phyloP scores from a whole-genome alignment of 2,113 vertebrate species.

The Rhipidura dahli region DNA sequence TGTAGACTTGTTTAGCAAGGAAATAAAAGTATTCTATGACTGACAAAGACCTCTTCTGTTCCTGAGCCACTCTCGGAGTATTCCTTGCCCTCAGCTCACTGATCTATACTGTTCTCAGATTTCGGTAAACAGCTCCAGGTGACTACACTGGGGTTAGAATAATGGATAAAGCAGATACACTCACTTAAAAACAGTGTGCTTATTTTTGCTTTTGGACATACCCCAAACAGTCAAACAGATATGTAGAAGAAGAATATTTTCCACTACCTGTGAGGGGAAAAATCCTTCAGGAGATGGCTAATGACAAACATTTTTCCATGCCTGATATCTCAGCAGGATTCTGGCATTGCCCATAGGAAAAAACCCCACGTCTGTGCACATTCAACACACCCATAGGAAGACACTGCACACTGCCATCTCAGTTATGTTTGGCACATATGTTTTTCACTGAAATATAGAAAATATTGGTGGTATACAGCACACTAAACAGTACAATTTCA shows the following conservation, averaged over 20 bases:
- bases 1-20: background rate
- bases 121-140: background rate
- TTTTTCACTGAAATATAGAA: background rate
- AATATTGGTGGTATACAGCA: background rate
- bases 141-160: background rate
- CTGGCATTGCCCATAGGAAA: conserved; percentile 44
- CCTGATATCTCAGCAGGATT: conserved; percentile 36
- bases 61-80: background rate
- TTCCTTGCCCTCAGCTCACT: background rate
- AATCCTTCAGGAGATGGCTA: conserved; percentile 15
- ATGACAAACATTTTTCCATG: conserved; percentile 32
- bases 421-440: conserved; percentile 19
- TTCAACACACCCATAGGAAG: conserved; percentile 17
- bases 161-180: background rate
- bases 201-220: background rate
- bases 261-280: conserved; percentile 23
- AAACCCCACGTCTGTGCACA: conserved; percentile 20
- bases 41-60: background rate
- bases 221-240: conserved; percentile 3
- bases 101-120: background rate
- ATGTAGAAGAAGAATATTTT: conserved; percentile 31
- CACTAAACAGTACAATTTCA: background rate
- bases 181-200: background rate
- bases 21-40: background rate
- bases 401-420: background rate